Evolutionary conservation across 2,113 vertebrate species (phyloP), one percentile per base, ranked within the genome.

Genomic region (Perca schrenkii): DNA sequence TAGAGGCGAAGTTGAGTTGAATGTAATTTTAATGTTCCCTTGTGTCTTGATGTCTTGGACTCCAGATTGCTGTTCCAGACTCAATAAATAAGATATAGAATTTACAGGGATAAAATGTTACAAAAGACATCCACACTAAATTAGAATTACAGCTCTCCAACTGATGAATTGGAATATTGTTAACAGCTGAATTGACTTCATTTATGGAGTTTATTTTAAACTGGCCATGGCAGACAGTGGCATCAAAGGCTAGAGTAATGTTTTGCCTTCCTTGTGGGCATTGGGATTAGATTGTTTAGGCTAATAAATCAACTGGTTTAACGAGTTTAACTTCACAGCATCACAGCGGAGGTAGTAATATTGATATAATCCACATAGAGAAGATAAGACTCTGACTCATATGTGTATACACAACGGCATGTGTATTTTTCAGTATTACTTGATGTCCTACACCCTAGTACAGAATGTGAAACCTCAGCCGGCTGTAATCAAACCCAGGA

Each of bases 221-320:
- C 17, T n/a, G 11, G 2, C 25, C 1, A 4, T 19, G 8, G 12
- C 5, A 67, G 28, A 67, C 13, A 17, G 21, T n/a, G 16, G 19
- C 1, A 10, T 53, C 4, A n/a, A 28, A 56, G 4, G 3, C 62
- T 13, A 40, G 10, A 53, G 8, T 54, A 22, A 12, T 43, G 28
- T 74, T 75, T 54, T 71, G 4, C 54, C 52, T 4, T 46, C 49
- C n/a, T 49, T 25, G 2, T 54, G 1, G 58, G 40, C 21, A 22
- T 67, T 74, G 13, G 5, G 14, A 74, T 58, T 57, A 25, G 12
- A 65, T 49, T 58, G 16, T 63, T 70, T 73, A 46, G 19, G 19
- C 14, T 53, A 60, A 77, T 77, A 21, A 63, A 76, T 82, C 16
- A 78, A 40, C 56, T 34, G n/a, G 77, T 64, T 68, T 28, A 68